Conservation (phyloP, 2,797 vertebrate species). For the Onychomys leucogaster region DNA sequence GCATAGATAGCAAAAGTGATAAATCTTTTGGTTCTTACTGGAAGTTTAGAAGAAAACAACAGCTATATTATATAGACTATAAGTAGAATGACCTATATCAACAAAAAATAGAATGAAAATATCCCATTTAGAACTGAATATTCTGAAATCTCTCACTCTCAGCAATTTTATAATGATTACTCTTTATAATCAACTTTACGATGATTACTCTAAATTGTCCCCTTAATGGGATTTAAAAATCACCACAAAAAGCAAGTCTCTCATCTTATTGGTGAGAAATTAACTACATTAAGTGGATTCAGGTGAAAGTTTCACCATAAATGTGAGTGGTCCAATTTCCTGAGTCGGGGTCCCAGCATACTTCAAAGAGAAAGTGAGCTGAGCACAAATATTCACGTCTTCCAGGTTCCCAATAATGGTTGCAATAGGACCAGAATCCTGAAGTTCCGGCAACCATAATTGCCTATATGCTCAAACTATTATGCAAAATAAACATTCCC, state of each 20-base stretch:
- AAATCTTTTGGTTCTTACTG: neutral
- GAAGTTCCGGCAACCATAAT: too few relatives aligned
- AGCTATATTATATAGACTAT: neutral
- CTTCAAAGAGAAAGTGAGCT: neutral
- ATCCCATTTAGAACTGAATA: neutral
- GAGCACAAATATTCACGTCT: neutral
- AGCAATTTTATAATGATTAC: neutral
- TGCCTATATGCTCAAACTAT: neutral
- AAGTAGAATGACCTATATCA: neutral
- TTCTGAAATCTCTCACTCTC: neutral
- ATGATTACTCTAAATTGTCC: neutral
- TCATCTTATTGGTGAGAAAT: neutral
- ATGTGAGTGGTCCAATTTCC: neutral
- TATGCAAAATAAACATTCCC: too few relatives aligned
- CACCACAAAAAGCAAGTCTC: neutral
- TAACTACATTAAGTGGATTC: neutral
- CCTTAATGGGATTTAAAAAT: neutral
- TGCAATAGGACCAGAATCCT: neutral
- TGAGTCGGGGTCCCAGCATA: rapidly evolving
- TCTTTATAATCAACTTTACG: neutral
- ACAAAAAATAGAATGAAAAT: neutral
- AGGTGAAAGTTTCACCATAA: neutral
- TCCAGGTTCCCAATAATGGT: neutral
- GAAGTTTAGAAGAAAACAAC: neutral
- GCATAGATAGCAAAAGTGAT: neutral